phyloP scores from a whole-genome alignment of 2,888 invertebrate species.

The Nyleta sp. region DNA sequence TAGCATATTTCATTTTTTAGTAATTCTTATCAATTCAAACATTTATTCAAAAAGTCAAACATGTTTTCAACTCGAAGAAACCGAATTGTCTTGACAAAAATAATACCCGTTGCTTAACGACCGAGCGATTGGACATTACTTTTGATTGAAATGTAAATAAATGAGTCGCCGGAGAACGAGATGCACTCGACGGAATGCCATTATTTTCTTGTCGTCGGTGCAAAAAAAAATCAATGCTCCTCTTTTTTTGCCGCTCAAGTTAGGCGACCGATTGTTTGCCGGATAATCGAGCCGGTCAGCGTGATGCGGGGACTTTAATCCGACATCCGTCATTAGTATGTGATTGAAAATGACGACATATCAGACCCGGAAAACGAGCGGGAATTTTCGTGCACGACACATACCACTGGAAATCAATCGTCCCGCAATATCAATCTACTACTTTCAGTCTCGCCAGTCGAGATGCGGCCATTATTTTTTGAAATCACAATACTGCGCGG shows the following conservation, averaged over 20 bases:
- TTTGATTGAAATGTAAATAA: slow-evolving; percentile 47
- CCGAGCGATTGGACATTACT: slow-evolving; percentile 19
- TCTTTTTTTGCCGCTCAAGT: slow-evolving; percentile 6
- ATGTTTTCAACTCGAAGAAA: too few species aligned
- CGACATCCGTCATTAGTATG: slow-evolving; percentile 53
- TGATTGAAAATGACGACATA: slow-evolving; percentile 57
- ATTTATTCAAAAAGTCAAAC: too few species aligned
- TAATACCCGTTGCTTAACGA: slow-evolving; percentile 13
- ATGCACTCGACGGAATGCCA: slow-evolving; percentile 24
- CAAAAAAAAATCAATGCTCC: slow-evolving; percentile 32
- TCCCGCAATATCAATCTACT: slow-evolving; percentile 76
- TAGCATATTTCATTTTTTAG: too few species aligned
- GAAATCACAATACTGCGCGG: slow-evolving; percentile 49
- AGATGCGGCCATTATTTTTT: slow-evolving; percentile 71
- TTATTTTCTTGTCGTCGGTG: slow-evolving; percentile 28
- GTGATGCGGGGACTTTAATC: slow-evolving; percentile 58
- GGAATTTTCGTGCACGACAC: slow-evolving; percentile 51
- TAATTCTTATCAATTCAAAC: too few species aligned
- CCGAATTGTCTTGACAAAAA: slow-evolving; percentile 10
- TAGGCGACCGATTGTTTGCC: slow-evolving; percentile 32
- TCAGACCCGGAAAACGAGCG: slow-evolving; percentile 34
- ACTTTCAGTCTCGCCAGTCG: slow-evolving; percentile 68
- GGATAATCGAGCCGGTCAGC: slow-evolving; percentile 41
- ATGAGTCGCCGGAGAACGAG: slow-evolving; percentile 20
- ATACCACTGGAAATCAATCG: slow-evolving; percentile 61